Conservation (phyloP, 2,797 vertebrate genomes). For the Gymnocypris eckloni region DNA sequence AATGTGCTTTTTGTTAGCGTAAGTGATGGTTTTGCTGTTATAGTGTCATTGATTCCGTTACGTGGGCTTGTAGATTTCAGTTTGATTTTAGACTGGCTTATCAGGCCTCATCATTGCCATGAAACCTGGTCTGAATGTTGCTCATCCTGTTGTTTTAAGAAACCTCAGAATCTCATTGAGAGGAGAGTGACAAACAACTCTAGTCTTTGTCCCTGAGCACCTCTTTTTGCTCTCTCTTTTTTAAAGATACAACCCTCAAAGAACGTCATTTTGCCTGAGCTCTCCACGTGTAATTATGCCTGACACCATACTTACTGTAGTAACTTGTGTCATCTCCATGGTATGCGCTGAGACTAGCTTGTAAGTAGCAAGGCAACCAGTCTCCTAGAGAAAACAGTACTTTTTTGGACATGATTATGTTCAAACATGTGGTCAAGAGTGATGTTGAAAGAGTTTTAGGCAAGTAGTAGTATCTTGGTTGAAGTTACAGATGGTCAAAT, state of each 20-base stretch:
- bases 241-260: not conserved
- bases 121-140: constrained; percentile 65
- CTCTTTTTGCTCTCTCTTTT: not conserved
- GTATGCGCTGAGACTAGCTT: constrained; percentile 8
- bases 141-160: constrained; percentile 66
- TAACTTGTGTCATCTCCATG: constrained; percentile 28
- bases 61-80: constrained; percentile 56
- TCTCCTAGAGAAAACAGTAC: constrained; percentile 6
- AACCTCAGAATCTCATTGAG: constrained; percentile 52
- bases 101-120: constrained; percentile 63
- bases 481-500: not conserved
- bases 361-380: not conserved
- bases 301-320: constrained; percentile 25
- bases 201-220: not conserved
- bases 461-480: not conserved
- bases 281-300: constrained; percentile 11
- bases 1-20: constrained; percentile 30
- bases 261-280: not conserved
- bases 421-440: not conserved
- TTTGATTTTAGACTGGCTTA: constrained; percentile 59
- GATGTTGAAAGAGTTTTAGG: not conserved
- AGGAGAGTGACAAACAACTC: constrained; percentile 54
- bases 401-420: not conserved
- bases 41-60: constrained; percentile 43
- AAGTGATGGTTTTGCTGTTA: constrained; percentile 13